Evolutionary conservation across 2,888 invertebrate genomes (phyloP).

Genomic region (Hyalella azteca): DNA sequence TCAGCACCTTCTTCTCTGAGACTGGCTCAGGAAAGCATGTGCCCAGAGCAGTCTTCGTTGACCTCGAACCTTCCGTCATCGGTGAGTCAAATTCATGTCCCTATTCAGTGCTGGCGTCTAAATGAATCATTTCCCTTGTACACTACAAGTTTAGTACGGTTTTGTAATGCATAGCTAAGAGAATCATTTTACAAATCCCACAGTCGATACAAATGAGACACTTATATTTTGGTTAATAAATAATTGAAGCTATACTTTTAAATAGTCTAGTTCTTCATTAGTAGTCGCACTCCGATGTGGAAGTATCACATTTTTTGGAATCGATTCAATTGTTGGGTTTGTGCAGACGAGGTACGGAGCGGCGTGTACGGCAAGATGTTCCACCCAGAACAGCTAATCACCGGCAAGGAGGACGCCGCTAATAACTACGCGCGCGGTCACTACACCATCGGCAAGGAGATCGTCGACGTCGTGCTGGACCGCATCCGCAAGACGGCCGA

Average conservation of each 20-base stretch:
- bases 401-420: constrained; percentile 66
- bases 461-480: constrained; percentile 76
- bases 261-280: too few relatives aligned
- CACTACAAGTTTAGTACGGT: too few relatives aligned
- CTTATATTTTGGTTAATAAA: too few relatives aligned
- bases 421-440: constrained; percentile 72
- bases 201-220: too few relatives aligned
- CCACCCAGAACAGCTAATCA: constrained; percentile 68
- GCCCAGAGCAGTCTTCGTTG: constrained; percentile 16
- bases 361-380: constrained; percentile 66
- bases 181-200: too few relatives aligned
- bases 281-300: too few relatives aligned
- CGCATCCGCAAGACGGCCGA: constrained; percentile 79
- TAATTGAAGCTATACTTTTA: too few relatives aligned
- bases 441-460: constrained; percentile 75
- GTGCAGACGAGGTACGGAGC: constrained; percentile 63
- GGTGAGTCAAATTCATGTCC: neutral
- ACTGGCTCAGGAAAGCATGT: constrained; percentile 34
- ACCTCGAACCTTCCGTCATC: constrained; percentile 21
- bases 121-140: too few relatives aligned
- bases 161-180: too few relatives aligned
- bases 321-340: too few relatives aligned
- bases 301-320: too few relatives aligned
- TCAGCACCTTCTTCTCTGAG: constrained; percentile 26
- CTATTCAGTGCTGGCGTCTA: too few relatives aligned